Evolutionary conservation across 2,888 invertebrate species (phyloP).

Genomic region (Frankliniella fusca): DNA sequence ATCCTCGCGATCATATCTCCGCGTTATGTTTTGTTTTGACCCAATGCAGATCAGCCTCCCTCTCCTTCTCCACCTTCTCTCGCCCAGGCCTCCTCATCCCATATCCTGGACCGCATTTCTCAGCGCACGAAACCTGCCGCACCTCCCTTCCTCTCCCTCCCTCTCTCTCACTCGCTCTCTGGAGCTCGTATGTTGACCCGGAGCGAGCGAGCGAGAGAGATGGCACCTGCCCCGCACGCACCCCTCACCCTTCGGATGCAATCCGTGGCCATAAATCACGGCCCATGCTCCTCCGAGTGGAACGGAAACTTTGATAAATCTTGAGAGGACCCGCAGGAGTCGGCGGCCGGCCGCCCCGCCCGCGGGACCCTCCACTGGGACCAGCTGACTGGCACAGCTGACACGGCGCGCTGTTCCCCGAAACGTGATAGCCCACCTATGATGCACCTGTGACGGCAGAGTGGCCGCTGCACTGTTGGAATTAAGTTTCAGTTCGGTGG

Average conservation of each 20-base stretch:
- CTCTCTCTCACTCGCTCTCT: background rate
- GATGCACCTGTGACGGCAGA: no score
- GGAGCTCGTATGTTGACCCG: background rate
- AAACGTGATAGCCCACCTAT: no score
- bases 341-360: background rate
- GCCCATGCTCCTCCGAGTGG: background rate
- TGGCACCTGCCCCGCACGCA: no score
- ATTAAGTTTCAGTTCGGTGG: no score
- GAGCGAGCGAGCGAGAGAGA: background rate
- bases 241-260: background rate
- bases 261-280: background rate
- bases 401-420: background rate
- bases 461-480: no score
- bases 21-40: conserved; percentile 16
- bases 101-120: background rate
- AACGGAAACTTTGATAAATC: conserved; percentile 23
- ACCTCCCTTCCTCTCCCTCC: background rate
- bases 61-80: no score
- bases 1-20: background rate
- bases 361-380: no score
- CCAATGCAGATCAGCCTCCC: background rate
- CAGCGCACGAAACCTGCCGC: background rate
- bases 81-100: background rate
- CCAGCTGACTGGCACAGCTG: background rate
- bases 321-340: background rate